Base-by-base conservation (phyloP, 1,140 invertebrate genomes). In the Diachasma alloeum region DNA sequence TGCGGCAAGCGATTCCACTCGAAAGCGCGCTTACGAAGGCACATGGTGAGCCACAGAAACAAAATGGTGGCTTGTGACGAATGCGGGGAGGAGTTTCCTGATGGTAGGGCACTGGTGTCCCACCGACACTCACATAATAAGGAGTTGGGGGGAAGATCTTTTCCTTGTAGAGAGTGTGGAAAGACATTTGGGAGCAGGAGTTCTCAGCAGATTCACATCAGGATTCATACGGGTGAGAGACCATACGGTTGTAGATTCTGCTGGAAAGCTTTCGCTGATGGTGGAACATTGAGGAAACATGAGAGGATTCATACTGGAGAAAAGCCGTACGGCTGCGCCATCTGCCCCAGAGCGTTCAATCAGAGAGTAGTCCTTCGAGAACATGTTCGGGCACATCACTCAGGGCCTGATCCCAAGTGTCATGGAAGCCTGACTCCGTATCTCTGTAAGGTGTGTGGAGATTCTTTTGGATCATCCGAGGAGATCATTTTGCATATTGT, bases 211-310 rank as follows among this genome's bases (percentile, higher is more conserved):
- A 98, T 98, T 81, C 96, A 97, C 85, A 92, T 96, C 22, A 92
- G 96, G 24, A 96, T 96, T 63, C 96, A 97, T 83, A 97, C 96
- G 0, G 95, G 95, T 3, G 93, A 93, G 82, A 91, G 95, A 48
- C 94, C 97, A 0, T 98, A 98, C 85, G 95, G 94, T 5, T 99
- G 98, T 86, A 93, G 94, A n/a, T 98, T 97, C 87, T 99, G 98
- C 88, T 98, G 97, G 92, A 99, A 99, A 87, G 96, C 98, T 24
- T 99, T 99, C 86, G 98, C 98, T 0, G 99, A 99, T 81, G 98
- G 97, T 42, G 98, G 97, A 6, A 99, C 99, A 68, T 89, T 99
- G 48, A 93, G 97, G 11, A 96, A 99, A 83, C 98, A 99, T 87
- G 99, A 99, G 85, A 93, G 99, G 76, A 99, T 99, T 53, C 98